phyloP scores from a whole-genome alignment of 2,797 vertebrate genomes.

The Melanotaenia parkinsoni region DNA sequence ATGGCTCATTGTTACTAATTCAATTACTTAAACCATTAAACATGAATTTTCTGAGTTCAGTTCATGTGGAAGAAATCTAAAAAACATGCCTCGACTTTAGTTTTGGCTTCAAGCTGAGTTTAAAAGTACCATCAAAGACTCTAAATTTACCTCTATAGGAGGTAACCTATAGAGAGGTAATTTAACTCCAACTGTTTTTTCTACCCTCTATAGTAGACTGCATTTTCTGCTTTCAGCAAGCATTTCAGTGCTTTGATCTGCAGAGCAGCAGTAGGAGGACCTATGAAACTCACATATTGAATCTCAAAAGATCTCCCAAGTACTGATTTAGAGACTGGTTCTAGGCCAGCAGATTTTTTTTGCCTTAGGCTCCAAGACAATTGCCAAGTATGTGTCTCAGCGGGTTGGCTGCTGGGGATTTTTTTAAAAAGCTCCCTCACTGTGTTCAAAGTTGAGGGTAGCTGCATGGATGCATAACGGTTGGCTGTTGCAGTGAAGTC shows the following conservation, averaged over 20 bases:
- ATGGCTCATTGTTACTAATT: background rate
- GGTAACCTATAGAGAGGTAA: background rate
- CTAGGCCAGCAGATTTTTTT: constrained; percentile 35
- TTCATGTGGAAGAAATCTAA: constrained; percentile 1
- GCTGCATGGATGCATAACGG: constrained; percentile 26
- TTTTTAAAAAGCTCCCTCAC: constrained; percentile 25
- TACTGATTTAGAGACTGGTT: constrained; percentile 35
- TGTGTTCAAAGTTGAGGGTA: constrained; percentile 47
- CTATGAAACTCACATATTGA: constrained; percentile 17
- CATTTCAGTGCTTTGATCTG: background rate
- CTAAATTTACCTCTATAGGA: background rate
- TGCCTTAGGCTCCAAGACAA: constrained; percentile 40
- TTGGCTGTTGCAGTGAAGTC: constrained; percentile 6
- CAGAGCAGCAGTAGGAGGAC: background rate
- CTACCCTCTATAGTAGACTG: constrained; percentile 6
- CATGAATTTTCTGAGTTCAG: background rate
- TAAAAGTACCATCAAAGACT: background rate
- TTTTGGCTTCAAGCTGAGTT: background rate
- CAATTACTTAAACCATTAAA: background rate
- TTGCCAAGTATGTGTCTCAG: constrained; percentile 48
- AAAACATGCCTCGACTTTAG: background rate
- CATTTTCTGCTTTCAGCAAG: constrained; percentile 28
- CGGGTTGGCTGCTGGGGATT: constrained; percentile 11
- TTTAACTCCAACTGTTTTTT: constrained; percentile 21
- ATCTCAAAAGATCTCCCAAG: constrained; percentile 36